phyloP scores from a whole-genome alignment of 2,888 invertebrate genomes.

The Chrysolina americana region DNA sequence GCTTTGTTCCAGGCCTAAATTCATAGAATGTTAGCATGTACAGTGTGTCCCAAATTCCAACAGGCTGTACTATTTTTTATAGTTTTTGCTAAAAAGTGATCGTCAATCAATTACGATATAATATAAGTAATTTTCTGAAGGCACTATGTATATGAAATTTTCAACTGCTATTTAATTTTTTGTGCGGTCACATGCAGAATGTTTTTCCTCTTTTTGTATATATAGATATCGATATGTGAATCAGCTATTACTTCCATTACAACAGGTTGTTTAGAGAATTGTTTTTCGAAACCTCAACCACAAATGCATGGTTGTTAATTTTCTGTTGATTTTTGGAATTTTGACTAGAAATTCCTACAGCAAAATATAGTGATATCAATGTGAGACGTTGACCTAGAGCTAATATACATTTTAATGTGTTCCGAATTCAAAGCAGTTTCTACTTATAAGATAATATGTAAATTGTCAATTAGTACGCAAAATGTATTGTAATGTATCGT shows the following conservation, averaged over 20 bases:
- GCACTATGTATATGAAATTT: constrained; percentile 7
- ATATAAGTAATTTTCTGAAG: not conserved
- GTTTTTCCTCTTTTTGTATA: not conserved
- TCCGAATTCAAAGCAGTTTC: not conserved
- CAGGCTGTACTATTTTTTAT: not conserved
- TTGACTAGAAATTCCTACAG: not conserved
- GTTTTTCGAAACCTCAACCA: not conserved
- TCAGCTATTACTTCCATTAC: too few species aligned
- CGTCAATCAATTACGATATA: constrained; percentile 8
- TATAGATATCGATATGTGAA: too few species aligned
- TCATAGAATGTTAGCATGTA: constrained; percentile 1
- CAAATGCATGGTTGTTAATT: not conserved
- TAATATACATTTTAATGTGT: not conserved
- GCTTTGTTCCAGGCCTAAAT: constrained; percentile 23
- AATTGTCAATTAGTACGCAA: constrained; percentile 7
- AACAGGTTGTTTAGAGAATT: too few species aligned
- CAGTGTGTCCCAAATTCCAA: not conserved
- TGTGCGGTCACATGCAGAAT: not conserved
- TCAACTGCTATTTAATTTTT: not conserved
- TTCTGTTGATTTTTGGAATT: too few species aligned
- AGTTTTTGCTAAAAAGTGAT: constrained; percentile 2
- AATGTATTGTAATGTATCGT: not conserved
- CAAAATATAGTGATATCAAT: not conserved
- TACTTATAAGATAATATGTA: not conserved
- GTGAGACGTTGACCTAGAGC: not conserved